phyloP scores from a whole-genome alignment of 2,113 vertebrate species.

The Phyllostomus hastatus region DNA sequence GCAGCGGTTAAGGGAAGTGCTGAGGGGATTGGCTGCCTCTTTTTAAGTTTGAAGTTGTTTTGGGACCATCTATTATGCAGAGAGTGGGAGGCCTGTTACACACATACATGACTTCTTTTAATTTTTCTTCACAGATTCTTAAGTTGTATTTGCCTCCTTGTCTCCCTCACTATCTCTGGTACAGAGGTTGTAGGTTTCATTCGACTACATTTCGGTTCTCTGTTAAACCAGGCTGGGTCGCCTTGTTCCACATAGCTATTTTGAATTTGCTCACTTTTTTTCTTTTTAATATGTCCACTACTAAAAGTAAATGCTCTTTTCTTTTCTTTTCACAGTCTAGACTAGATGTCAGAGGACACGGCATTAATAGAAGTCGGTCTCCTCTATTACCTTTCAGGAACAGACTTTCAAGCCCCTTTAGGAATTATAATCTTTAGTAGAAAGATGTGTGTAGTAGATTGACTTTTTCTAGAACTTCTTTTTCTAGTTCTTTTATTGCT shows the following conservation, averaged over 20 bases:
- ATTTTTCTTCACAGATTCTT: slow-evolving; percentile 72
- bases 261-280: slow-evolving; percentile 70
- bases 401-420: slow-evolving; percentile 70
- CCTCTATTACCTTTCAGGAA: slow-evolving; percentile 75
- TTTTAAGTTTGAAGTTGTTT: slow-evolving; percentile 35
- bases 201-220: slow-evolving; percentile 81
- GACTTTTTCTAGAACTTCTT: slow-evolving; percentile 53
- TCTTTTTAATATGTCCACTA: slow-evolving; percentile 65
- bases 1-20: slow-evolving; percentile 40
- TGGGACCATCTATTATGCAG: neutral
- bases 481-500: slow-evolving; percentile 32
- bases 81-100: slow-evolving; percentile 39
- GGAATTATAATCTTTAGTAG: slow-evolving; percentile 68
- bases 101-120: slow-evolving; percentile 66
- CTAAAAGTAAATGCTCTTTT: slow-evolving; percentile 81
- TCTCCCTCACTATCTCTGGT: slow-evolving; percentile 67
- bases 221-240: slow-evolving; percentile 80
- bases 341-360: slow-evolving; percentile 78
- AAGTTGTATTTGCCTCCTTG: slow-evolving; percentile 75
- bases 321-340: slow-evolving; percentile 79
- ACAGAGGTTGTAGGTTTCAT: slow-evolving; percentile 82
- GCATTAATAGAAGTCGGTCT: slow-evolving; percentile 76
- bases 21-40: neutral
- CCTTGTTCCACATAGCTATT: slow-evolving; percentile 76
- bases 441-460: slow-evolving; percentile 57